Conservation (phyloP, 2,113 vertebrate species). For the Dromiciops gliroides region DNA sequence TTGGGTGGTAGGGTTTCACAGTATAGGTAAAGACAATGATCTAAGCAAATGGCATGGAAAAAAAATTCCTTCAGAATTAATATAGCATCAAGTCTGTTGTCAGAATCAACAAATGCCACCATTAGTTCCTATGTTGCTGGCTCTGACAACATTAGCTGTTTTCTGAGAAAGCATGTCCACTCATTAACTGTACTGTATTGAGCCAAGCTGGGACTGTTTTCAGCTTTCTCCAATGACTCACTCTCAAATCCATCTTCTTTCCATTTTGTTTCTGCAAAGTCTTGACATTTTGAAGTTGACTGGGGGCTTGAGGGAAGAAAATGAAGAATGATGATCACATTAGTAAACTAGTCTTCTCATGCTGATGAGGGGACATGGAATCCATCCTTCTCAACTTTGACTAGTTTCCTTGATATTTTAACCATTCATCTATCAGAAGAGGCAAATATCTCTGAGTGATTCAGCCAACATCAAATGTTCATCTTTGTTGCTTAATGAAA, state of each 20-base stretch:
- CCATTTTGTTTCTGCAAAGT: slow-evolving; percentile 19
- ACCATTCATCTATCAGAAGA: neutral
- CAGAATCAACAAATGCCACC: slow-evolving; percentile 13
- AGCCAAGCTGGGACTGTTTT: neutral
- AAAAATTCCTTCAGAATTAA: neutral
- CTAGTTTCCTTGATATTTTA: slow-evolving; percentile 29
- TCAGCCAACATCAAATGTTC: neutral
- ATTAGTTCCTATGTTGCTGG: neutral
- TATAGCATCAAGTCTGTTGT: neutral
- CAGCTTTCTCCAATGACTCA: slow-evolving; percentile 10
- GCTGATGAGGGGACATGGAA: neutral
- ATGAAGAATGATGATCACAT: slow-evolving; percentile 38
- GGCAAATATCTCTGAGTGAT: slow-evolving; percentile 8
- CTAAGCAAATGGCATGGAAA: neutral
- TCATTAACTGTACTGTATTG: neutral
- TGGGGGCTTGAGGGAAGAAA: slow-evolving; percentile 56
- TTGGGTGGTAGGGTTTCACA: neutral
- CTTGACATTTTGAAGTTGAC: slow-evolving; percentile 34
- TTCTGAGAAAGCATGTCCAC: neutral
- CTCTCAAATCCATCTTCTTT: neutral
- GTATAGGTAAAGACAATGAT: neutral
- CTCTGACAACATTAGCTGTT: neutral
- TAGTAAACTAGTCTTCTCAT: slow-evolving; percentile 7
- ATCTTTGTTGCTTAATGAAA: slow-evolving; percentile 13
- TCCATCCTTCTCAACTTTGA: neutral